Percentiles rank a stretch among this genome's conserved stretches.
phyloP scores from a whole-genome alignment of 2,888 invertebrate species.

The Scaptomyza tumidula region DNA sequence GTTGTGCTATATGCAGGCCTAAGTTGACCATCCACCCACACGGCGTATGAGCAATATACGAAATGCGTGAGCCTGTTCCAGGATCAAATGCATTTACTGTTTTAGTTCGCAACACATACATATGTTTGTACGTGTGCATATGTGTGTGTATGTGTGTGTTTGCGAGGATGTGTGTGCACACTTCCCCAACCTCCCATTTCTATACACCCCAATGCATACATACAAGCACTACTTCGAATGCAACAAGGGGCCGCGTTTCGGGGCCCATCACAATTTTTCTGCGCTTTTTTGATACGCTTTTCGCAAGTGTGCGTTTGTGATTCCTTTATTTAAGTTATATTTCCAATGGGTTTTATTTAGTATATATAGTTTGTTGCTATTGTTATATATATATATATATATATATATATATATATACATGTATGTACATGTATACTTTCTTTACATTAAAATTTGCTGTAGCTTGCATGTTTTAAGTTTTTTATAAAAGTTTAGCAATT shows the following conservation, averaged over 20 bases:
- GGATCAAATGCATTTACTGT: constrained; percentile 58
- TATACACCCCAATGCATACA: constrained; percentile 5
- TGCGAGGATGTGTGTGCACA: too few species aligned
- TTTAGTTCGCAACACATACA: constrained; percentile 43
- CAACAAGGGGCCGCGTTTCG: constrained; percentile 10
- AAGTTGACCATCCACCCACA: constrained; percentile 48
- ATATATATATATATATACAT: neutral
- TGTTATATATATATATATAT: constrained; percentile 1
- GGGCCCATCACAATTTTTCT: constrained; percentile 56
- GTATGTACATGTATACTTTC: constrained; percentile 4
- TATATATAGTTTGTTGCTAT: constrained; percentile 39
- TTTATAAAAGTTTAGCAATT: constrained; percentile 4
- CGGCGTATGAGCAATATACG: constrained; percentile 69
- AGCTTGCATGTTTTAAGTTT: constrained; percentile 11
- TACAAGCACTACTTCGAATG: constrained; percentile 2
- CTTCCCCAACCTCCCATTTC: neutral
- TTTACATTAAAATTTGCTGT: constrained; percentile 5
- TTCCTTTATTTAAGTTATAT: neutral
- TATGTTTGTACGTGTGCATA: neutral
- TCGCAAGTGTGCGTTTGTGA: constrained; percentile 4
- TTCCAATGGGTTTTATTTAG: constrained; percentile 20
- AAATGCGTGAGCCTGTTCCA: constrained; percentile 56
- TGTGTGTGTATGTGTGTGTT: neutral
- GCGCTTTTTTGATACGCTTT: constrained; percentile 59
- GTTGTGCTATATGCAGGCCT: constrained; percentile 40